Base-by-base conservation (phyloP, 2,888 invertebrate genomes). In the Troides aeacus region DNA sequence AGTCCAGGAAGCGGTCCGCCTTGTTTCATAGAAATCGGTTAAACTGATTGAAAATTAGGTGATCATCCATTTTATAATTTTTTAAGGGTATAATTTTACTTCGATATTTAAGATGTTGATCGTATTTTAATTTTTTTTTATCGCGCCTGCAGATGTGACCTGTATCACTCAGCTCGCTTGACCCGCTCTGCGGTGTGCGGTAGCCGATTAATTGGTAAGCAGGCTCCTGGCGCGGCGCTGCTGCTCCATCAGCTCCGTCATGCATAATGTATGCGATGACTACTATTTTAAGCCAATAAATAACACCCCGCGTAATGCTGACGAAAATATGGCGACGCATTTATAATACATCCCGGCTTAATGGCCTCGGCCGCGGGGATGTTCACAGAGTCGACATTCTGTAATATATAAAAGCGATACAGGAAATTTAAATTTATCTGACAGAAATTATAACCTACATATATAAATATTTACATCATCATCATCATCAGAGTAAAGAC, bases 201-300 rank as follows among this genome's bases (percentile, higher is more conserved):
- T 66, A 39, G 70, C 66, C 64, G 66, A 70, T 67, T 70, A 70
- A 67, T 70, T 70, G 66, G 60, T 70, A 70, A 70, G 64, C 70
- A 64, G 75, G 76, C 76, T 73, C 74, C 75, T 73, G 75, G 74
- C 63, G 64, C 50, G 62, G 68, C 81, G 86, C 89, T 90, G 90
- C 90, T 89, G 90, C 86, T 39, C 39, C 39, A 39, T 39, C 39
- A 39, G 8, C 79, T 73, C 77, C 71, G 78, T 81, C 87, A 87
- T 90, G 85, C 90, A 90, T 91, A 85, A 90, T 90, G 86, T 87
- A 90, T 87, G 85, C 83, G 86, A 86, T 83, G 90, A 87, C 86
- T 90, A 89, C 87, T 90, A 90, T 91, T 92, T 91, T 92, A 88
- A 91, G 89, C 89, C 86, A 90, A 92, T 92, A 91, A 90, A 90